Conservation (phyloP, 1,140 invertebrate species). For the Orius laevigatus region DNA sequence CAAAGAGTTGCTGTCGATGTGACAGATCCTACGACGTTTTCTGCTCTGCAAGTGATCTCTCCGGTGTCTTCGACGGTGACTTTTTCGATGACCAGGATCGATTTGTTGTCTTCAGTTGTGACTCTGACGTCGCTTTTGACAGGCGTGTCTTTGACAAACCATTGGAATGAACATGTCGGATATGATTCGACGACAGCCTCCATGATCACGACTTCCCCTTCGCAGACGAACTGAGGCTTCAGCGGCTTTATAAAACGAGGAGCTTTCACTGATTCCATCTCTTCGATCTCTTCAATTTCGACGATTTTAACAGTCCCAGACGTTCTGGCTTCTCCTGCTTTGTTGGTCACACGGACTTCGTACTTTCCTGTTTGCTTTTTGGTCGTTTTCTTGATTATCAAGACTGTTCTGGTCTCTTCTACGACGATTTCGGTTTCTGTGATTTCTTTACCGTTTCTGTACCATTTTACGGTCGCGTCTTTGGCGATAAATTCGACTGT, state of each 20-base stretch:
- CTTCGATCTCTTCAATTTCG: slow-evolving; percentile 33
- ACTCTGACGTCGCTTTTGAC: slow-evolving; percentile 46
- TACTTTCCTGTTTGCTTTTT: slow-evolving; percentile 70
- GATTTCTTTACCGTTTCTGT: slow-evolving; percentile 68
- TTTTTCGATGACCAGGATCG: slow-evolving; percentile 62
- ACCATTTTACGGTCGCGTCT: slow-evolving; percentile 66
- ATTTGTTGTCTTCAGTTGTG: slow-evolving; percentile 57
- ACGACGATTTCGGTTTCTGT: slow-evolving; percentile 45
- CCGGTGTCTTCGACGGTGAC: slow-evolving; percentile 53
- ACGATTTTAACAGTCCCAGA: slow-evolving; percentile 53
- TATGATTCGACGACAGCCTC: slow-evolving; percentile 58
- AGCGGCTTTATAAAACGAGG: slow-evolving; percentile 58
- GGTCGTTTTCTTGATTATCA: slow-evolving; percentile 49
- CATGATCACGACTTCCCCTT: slow-evolving; percentile 60
- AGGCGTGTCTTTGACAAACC: slow-evolving; percentile 50
- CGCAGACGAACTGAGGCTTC: slow-evolving; percentile 47
- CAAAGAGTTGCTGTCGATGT: slow-evolving; percentile 64
- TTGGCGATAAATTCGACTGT: slow-evolving; percentile 50
- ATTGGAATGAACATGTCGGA: slow-evolving; percentile 69
- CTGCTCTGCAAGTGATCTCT: slow-evolving; percentile 70
- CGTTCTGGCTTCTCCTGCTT: slow-evolving; percentile 56
- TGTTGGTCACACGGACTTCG: slow-evolving; percentile 60
- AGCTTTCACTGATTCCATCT: slow-evolving; percentile 42
- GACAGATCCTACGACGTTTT: slow-evolving; percentile 73
- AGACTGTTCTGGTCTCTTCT: slow-evolving; percentile 44